Percentiles rank a stretch among this genome's conserved stretches.
Conservation (phyloP, 2,113 vertebrate genomes). For the Amphiprion ocellaris region DNA sequence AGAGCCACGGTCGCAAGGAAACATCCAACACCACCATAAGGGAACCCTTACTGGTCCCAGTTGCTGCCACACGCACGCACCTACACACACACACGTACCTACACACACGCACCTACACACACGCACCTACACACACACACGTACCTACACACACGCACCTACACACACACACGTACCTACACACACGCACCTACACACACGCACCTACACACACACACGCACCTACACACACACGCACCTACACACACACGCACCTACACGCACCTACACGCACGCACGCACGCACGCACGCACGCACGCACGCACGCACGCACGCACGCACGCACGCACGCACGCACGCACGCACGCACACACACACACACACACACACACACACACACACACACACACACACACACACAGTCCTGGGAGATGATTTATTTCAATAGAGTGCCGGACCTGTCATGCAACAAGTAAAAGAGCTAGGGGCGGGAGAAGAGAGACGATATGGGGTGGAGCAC, state of each 20-base stretch:
- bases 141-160: too few relatives aligned
- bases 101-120: neutral
- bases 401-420: constrained; percentile 76
- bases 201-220: too few relatives aligned
- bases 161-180: too few relatives aligned
- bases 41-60: constrained; percentile 59
- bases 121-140: neutral
- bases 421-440: constrained; percentile 64
- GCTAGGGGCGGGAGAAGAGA: constrained; percentile 52
- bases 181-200: too few relatives aligned
- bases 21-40: constrained; percentile 60
- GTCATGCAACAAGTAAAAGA: constrained; percentile 78
- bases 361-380: constrained; percentile 5
- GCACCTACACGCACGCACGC: too few relatives aligned
- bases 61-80: constrained; percentile 1
- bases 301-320: too few relatives aligned
- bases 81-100: neutral
- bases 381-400: constrained; percentile 5
- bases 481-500: constrained; percentile 56
- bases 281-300: too few relatives aligned
- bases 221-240: too few relatives aligned
- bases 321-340: too few relatives aligned
- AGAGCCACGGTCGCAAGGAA: constrained; percentile 63
- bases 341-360: too few relatives aligned
- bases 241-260: too few relatives aligned